phyloP scores from a whole-genome alignment of 2,888 invertebrate genomes.

The Tinea semifulvella region DNA sequence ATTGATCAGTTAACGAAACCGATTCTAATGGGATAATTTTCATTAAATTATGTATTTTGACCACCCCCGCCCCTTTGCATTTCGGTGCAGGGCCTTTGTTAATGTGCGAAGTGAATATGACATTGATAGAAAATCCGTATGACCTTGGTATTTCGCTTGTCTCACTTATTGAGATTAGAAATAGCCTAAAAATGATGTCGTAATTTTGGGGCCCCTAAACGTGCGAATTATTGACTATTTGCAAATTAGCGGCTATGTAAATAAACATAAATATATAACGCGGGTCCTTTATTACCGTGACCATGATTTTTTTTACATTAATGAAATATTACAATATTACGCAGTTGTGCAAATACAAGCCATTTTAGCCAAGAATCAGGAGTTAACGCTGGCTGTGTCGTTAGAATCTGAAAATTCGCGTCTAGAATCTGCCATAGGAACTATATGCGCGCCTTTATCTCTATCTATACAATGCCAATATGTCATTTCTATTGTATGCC shows the following conservation, averaged over 20 bases:
- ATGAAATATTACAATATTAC: constrained; percentile 7
- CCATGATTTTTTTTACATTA: constrained; percentile 2
- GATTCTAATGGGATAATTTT: constrained; percentile 55
- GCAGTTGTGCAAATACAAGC: constrained; percentile 10
- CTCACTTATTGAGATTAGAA: constrained; percentile 41
- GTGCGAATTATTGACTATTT: not conserved
- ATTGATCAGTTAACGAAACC: constrained; percentile 60
- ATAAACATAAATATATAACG: constrained; percentile 47
- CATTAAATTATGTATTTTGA: constrained; percentile 53
- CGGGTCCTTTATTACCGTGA: constrained; percentile 46
- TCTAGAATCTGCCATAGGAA: not conserved
- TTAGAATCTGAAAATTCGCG: not conserved
- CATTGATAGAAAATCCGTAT: constrained; percentile 66
- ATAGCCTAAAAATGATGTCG: constrained; percentile 44
- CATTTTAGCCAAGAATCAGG: not conserved
- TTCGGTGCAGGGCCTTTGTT: constrained; percentile 66
- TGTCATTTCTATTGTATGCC: not conserved
- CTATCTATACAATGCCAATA: not conserved
- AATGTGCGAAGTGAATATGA: constrained; percentile 61
- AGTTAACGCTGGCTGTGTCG: not conserved
- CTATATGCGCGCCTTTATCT: not conserved
- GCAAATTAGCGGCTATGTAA: constrained; percentile 45
- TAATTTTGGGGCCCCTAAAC: constrained; percentile 16
- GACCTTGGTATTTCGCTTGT: constrained; percentile 66
- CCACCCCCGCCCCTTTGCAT: constrained; percentile 68